Evolutionary conservation across 2,113 vertebrate species (phyloP), one percentile per base, ranked within the genome.

Genomic region (Onychostruthus taczanowskii): DNA sequence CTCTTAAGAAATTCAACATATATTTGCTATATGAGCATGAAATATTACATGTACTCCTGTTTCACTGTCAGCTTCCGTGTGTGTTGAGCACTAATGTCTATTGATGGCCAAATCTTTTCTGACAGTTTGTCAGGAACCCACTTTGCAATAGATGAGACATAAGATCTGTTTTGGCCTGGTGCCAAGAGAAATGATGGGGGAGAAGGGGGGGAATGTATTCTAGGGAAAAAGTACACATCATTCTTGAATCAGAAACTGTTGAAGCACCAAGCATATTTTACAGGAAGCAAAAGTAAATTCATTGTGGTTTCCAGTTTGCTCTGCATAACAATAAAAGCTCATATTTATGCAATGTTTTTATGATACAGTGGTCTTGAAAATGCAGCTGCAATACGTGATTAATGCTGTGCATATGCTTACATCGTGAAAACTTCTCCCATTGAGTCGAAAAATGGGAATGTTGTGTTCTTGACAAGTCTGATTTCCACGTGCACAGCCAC

Each of bases 21-120:
- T 62, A 46, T 77, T 87, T 87, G 63, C 70, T 91, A 9, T 47
- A 26, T 37, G 13, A 59, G 44, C 33, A 79, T 75, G 78, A 80
- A 89, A 84, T 74, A 56, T 21, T 87, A 64, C 61, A 39, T 55
- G 13, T 61, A 63, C 16, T 91, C 24, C 61, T 74, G 23, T 85
- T 96, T 67, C 37, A 24, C 52, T 96, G 63, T 88, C 90, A 84
- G 2, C 50, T 91, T 75, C 19, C 67, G 3, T 62, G 31, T 63
- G 31, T 87, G 31, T 72, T 90, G 82, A 85, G 39, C 27, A 37
- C 44, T 79, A 66, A 58, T 53, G 64, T 43, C 86, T 85, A n/a
- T 58, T 83, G 90, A 93, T 81, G 73, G 69, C 77, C 84, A 91
- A 84, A 94, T 80, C 66, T 69, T 77, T 66, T 87, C 86, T 82